These are phyloP conservation scores for Watsonalla binaria DNA, from an alignment of 2,888 invertebrate genomes.

Conservation along the genomic window DNA sequence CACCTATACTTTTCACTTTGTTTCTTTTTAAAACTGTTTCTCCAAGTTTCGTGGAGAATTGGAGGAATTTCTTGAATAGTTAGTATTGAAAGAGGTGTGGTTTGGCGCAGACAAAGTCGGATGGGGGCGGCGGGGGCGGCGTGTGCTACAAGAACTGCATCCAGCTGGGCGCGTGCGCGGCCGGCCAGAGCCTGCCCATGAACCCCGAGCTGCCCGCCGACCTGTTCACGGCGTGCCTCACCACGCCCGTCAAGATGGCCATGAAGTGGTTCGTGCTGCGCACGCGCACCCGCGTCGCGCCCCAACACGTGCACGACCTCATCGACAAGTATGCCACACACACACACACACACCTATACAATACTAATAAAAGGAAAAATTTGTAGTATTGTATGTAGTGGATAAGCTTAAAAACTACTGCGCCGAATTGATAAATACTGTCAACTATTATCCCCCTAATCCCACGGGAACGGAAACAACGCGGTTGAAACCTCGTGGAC, in stretches of 20 bases:
- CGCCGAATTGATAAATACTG: no score
- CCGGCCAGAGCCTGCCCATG: slow-evolving; percentile 97
- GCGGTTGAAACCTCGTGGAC: no score
- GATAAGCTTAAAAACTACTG: no score
- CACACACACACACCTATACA: background rate
- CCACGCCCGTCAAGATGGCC: slow-evolving; percentile 98
- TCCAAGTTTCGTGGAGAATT: no score
- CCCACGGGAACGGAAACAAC: no score
- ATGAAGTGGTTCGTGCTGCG: slow-evolving; percentile 96
- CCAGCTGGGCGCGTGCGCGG: slow-evolving; percentile 96
- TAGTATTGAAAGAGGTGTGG: no score
- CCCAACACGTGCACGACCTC: slow-evolving; percentile 88
- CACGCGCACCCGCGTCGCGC: slow-evolving; percentile 86
- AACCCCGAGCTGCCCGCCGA: slow-evolving; percentile 98
- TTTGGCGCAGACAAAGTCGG: slow-evolving; percentile 14
- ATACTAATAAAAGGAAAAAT: no score
- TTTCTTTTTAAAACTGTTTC: no score
- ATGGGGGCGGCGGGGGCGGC: slow-evolving; percentile 9
- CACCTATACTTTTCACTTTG: no score
- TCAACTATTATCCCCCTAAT: no score
- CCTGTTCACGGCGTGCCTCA: slow-evolving; percentile 98
- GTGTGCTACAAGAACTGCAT: slow-evolving; percentile 93
- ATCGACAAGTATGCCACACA: slow-evolving; percentile 88
- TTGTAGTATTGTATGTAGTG: no score
- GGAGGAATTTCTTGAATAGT: no score